phyloP scores from a whole-genome alignment of 2,888 invertebrate genomes.

The Arctia plantaginis region DNA sequence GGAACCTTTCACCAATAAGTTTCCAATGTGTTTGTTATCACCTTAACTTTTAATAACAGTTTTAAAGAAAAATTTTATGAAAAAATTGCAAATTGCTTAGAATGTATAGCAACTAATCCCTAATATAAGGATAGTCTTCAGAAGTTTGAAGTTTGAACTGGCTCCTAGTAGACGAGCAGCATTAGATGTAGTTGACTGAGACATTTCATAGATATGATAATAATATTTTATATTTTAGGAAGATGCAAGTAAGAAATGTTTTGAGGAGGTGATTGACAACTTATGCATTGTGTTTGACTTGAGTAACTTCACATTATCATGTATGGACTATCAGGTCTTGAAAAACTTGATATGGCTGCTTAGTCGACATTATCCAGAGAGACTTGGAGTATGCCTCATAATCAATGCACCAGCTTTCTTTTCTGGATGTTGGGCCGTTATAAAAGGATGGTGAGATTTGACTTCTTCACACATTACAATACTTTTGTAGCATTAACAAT shows the following conservation, averaged over 20 bases:
- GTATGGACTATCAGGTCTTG: conserved; percentile 93
- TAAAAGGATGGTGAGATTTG: conserved; percentile 89
- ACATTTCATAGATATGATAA: background rate
- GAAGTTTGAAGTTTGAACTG: no score
- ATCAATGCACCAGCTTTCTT: conserved; percentile 91
- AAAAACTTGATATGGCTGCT: conserved; percentile 93
- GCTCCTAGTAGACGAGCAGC: no score
- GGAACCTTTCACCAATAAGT: background rate
- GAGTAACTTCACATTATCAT: conserved; percentile 90
- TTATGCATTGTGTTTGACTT: conserved; percentile 93
- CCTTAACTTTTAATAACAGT: background rate
- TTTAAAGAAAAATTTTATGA: no score
- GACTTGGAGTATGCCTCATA: conserved; percentile 91
- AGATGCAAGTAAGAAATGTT: conserved; percentile 91
- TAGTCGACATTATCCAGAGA: conserved; percentile 92
- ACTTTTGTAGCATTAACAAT: background rate
- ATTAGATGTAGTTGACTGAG: no score
- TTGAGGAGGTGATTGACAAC: conserved; percentile 92
- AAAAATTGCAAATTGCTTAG: no score
- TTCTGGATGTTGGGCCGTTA: conserved; percentile 92
- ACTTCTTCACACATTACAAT: background rate
- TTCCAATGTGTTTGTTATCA: background rate
- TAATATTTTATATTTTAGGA: conserved; percentile 82
- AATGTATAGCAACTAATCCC: no score
- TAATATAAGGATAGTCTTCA: no score